Base-by-base conservation (phyloP, 2,888 invertebrate genomes). In the Metallyticus violacea region DNA sequence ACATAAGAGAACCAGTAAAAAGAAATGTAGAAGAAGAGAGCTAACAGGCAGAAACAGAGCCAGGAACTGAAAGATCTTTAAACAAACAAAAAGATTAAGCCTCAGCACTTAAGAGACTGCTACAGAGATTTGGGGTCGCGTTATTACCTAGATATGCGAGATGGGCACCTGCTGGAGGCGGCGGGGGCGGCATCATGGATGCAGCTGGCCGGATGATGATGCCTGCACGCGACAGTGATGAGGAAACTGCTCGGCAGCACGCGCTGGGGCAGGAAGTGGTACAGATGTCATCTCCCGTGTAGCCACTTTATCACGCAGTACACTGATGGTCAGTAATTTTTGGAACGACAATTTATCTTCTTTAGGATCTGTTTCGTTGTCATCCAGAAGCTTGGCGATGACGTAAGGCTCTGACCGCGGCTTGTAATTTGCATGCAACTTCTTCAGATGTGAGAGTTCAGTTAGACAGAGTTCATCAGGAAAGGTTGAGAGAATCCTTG, bases 201-300 rank as follows among this genome's bases (percentile, higher is more conserved):
- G 82, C 82, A 82, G 82, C 82, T 82, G 82, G 82, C 82, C 82
- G 76, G 82, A 82, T 82, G 82, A 82, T 40, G 25, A 6, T 26
- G 62, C 26, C 5, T 22, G 82, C 82, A 82, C 82, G 82, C 82
- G 82, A 82, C 82, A 82, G 3, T 62, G 40, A 62, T 62, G 40
- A 62, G 40, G 40, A 62, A 62, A 62, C 40, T 62, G 40, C 40
- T 62, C 40, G 40, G 40, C 40, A 62, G 40, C 40, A 62, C 40
- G 40, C 40, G 40, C 40, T 62, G 40, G 40, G 40, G 15, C 40
- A 62, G 40, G 40, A 62, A 62, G 40, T 62, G 40, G 40, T 62
- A 62, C 40, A 62, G 40, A 62, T 62, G 40, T 62, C 40, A 62
- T 62, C 40, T 62, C 40, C 40, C 40, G 40, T 62, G 40, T 62